phyloP scores from a whole-genome alignment of 2,888 invertebrate genomes.

The Cabera pusaria region DNA sequence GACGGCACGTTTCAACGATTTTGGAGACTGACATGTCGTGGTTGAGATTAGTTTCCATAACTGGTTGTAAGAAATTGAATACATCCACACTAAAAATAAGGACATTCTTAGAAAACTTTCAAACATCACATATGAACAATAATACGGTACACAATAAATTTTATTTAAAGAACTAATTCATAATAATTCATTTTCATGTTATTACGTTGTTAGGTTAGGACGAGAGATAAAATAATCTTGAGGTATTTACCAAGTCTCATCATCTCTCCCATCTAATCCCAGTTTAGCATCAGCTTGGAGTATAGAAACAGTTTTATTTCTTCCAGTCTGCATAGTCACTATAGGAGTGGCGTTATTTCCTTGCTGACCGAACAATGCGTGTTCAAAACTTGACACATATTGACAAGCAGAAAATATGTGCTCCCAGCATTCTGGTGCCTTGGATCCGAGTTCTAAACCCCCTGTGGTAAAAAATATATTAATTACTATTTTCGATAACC shows the following conservation, averaged over 20 bases:
- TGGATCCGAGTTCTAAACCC: conserved; percentile 95
- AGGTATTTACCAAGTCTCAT: conserved; percentile 91
- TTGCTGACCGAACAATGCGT: conserved; percentile 93
- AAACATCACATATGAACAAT: too few relatives aligned
- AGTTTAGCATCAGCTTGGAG: conserved; percentile 84
- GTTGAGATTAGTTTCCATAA: conserved; percentile 85
- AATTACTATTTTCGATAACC: too few relatives aligned
- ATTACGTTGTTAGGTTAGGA: too few relatives aligned
- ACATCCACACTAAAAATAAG: conserved; percentile 87
- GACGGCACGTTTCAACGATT: conserved; percentile 85
- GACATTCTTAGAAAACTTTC: too few relatives aligned
- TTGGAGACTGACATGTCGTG: conserved; percentile 87
- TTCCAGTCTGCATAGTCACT: conserved; percentile 86
- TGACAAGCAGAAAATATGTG: conserved; percentile 97
- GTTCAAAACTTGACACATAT: conserved; percentile 95
- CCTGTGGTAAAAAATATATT: conserved; percentile 50
- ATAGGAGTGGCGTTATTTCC: conserved; percentile 86
- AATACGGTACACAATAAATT: too few relatives aligned
- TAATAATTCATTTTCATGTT: too few relatives aligned
- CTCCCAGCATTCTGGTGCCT: conserved; percentile 97
- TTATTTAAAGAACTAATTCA: too few relatives aligned
- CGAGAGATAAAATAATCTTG: too few relatives aligned
- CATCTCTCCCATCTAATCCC: conserved; percentile 80
- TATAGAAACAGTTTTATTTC: conserved; percentile 84
- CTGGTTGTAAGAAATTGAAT: conserved; percentile 91